Evolutionary conservation across 2,888 invertebrate species (phyloP).

Genomic region (Aromia moschata): DNA sequence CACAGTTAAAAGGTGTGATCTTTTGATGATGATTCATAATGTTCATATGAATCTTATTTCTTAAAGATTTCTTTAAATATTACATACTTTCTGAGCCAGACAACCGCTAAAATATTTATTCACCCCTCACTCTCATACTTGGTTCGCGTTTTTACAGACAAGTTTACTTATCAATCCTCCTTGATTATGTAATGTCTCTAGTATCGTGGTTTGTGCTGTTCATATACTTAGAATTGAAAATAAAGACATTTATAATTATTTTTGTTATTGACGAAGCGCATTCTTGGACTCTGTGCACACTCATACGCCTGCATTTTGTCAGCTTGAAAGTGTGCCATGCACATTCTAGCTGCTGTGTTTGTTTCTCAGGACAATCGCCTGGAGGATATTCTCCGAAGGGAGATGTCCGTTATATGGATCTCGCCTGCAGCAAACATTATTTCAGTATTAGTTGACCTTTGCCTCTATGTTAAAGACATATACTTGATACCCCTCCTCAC

Average conservation of each 20-base stretch:
- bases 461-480: conserved; percentile 58
- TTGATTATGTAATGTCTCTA: no score
- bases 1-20: no score
- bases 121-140: no score
- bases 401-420: conserved; percentile 58
- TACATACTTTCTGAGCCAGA: background rate
- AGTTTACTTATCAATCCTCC: no score
- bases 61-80: background rate
- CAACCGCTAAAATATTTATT: no score
- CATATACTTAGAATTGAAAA: no score
- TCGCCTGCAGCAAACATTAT: conserved; percentile 58
- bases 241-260: no score
- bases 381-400: conserved; percentile 57
- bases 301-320: conserved; percentile 8
- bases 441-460: conserved; percentile 58
- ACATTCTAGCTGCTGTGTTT: conserved; percentile 57
- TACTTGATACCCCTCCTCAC: conserved; percentile 57
- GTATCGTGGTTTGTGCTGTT: no score
- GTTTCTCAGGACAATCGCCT: conserved; percentile 56
- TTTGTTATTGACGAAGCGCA: no score
- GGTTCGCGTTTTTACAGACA: no score
- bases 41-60: no score
- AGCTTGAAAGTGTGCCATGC: conserved; percentile 37
- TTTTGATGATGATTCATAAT: no score
- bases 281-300: conserved; percentile 7